Evolutionary conservation across 2,113 vertebrate species (phyloP).

Genomic region (Psilopogon haemacephalus): DNA sequence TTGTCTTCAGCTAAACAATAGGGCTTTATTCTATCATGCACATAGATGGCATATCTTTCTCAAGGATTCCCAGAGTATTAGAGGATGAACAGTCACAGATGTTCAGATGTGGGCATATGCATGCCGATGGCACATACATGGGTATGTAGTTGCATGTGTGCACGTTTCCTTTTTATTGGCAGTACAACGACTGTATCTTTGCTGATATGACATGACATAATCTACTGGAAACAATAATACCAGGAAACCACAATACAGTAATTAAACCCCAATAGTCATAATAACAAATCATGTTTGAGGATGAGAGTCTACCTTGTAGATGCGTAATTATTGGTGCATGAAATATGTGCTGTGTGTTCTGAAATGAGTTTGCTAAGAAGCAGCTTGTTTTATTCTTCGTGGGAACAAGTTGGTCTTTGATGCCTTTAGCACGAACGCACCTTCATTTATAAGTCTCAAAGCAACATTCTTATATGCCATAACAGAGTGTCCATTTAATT

Average conservation of each 20-base stretch:
- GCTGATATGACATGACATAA: background rate
- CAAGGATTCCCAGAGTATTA: background rate
- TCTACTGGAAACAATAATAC: background rate
- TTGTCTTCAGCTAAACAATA: background rate
- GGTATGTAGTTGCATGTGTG: background rate
- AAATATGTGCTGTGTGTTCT: background rate
- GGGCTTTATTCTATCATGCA: background rate
- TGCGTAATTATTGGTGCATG: background rate
- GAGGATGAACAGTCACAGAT: background rate
- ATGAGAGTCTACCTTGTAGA: background rate
- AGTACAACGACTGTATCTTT: background rate
- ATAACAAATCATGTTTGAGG: background rate
- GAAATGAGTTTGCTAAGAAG: background rate
- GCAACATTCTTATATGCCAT: background rate
- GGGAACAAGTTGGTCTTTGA: background rate
- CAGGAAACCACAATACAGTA: background rate
- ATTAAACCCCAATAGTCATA: background rate
- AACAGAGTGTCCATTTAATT: background rate
- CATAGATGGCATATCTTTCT: background rate
- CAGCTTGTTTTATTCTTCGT: background rate
- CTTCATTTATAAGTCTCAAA: background rate
- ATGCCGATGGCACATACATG: background rate
- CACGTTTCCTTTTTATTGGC: background rate
- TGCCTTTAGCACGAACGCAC: background rate
- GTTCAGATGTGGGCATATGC: background rate